Percentiles rank a stretch among this genome's conserved stretches.
These are phyloP conservation scores for Andrena trimmerana DNA, from an alignment of 2,888 invertebrate genomes.

Conservation along the genomic window DNA sequence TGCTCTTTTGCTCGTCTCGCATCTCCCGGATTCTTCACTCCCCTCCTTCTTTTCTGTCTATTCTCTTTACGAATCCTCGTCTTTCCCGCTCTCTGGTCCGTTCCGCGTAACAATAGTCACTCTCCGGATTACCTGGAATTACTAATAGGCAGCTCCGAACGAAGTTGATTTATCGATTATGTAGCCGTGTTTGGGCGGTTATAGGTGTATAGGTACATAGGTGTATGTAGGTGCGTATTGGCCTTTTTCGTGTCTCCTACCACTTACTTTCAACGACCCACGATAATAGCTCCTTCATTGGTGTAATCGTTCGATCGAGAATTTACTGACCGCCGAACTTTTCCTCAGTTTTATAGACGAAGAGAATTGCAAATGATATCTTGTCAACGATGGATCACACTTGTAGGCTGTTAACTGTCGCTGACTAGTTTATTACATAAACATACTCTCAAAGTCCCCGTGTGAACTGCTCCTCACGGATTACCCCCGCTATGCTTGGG, in stretches of 20 bases:
- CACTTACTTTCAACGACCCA: not conserved
- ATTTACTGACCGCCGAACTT: too few relatives aligned
- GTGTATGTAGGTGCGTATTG: too few relatives aligned
- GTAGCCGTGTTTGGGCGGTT: slow-evolving; percentile 14
- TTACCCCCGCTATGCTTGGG: slow-evolving; percentile 31
- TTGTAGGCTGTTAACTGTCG: slow-evolving; percentile 20
- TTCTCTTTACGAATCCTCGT: slow-evolving; percentile 4
- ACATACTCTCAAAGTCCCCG: slow-evolving; percentile 48
- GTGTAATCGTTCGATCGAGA: too few relatives aligned
- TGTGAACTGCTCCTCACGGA: slow-evolving; percentile 38
- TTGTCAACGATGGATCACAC: slow-evolving; percentile 37
- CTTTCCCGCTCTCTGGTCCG: not conserved
- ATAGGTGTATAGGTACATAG: too few relatives aligned
- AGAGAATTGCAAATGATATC: slow-evolving; percentile 14
- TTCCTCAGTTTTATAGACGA: too few relatives aligned
- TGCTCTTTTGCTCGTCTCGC: not conserved
- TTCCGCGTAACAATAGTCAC: slow-evolving; percentile 16
- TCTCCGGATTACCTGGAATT: slow-evolving; percentile 64
- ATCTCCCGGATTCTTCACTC: not conserved
- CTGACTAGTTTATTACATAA: slow-evolving; percentile 64
- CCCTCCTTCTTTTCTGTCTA: not conserved
- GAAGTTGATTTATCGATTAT: slow-evolving; percentile 40
- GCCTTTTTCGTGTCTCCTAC: not conserved
- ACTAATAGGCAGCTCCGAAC: slow-evolving; percentile 36
- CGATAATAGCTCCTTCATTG: not conserved